Evolutionary conservation across 2,113 vertebrate genomes (phyloP), one percentile per base, ranked within the genome.

Genomic region (Prinia subflava): DNA sequence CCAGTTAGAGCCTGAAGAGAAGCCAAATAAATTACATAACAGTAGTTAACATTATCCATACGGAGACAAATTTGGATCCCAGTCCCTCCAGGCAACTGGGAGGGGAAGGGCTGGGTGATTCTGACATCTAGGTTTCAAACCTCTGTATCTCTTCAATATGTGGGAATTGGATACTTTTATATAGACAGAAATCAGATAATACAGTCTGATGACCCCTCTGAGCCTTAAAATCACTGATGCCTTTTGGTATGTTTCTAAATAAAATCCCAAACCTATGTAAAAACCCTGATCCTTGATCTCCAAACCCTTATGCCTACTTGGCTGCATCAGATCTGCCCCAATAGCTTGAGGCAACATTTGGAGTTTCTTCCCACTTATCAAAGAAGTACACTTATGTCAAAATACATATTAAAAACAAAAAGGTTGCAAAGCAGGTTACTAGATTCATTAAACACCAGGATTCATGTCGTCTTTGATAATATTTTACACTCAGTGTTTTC

Each of bases 401-500:
- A 91, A 90, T 44, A 75, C 56, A 35, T 44, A 64, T 35, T 15
- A 11, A n/a, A n/a, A 42, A 49, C 33, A 88, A 76, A 75, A 62
- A 81, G 33, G 44, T 47, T 75, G n/a, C 74, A 82, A 81, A 96
- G 42, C 62, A 69, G 44, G 56, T 94, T 62, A 70, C 73, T 91
- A 92, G 88, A 95, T 56, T 91, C 87, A 90, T 94, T 86, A 91
- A 83, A 27, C 57, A 83, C 75, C 81, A 83, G 41, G 35, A 87
- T 84, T 67, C 86, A 59, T 83, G 76, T 91, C 35, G 70, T 90
- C 89, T 89, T 85, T 64, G 64, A 88, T 96, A 73, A 80, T 73
- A 71, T 78, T 96, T 96, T 94, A 75, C 35, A 94, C 68, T 94
- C 91, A 95, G 82, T 85, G 4, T 30, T 90, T 95, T 93, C 69